These are phyloP conservation scores for Botia kubotai DNA, from an alignment of 2,797 vertebrate species.

Conservation along the genomic window DNA sequence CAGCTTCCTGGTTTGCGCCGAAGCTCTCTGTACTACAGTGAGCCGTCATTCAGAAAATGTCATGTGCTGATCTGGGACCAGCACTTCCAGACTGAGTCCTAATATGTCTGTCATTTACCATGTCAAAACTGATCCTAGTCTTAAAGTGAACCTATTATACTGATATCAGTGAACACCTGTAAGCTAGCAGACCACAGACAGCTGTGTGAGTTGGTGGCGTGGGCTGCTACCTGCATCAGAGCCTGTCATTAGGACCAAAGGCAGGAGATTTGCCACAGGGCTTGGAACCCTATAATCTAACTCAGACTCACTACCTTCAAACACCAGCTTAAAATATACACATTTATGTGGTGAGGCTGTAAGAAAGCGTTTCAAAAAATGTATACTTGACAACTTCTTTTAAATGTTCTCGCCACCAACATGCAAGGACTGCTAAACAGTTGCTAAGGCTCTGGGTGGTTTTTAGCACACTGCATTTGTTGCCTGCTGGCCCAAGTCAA, in stretches of 20 bases:
- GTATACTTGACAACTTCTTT: not conserved
- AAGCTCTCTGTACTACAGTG: not conserved
- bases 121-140: conserved; percentile 5
- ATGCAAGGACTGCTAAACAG: not conserved
- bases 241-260: conserved; percentile 63
- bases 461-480: not conserved
- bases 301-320: conserved; percentile 37
- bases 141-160: conserved; percentile 13
- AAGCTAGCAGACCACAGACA: conserved; percentile 29
- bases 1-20: not conserved
- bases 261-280: conserved; percentile 52
- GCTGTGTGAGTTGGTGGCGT: conserved; percentile 42
- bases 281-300: conserved; percentile 57
- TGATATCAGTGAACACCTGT: conserved; percentile 54
- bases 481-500: no score
- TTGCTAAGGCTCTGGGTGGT: not conserved
- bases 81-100: not conserved
- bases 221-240: conserved; percentile 55
- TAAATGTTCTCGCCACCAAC: not conserved
- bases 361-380: conserved; percentile 32
- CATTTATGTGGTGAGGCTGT: not conserved
- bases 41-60: conserved; percentile 3
- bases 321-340: conserved; percentile 47
- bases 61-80: conserved; percentile 20
- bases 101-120: conserved; percentile 21